Base-by-base conservation (phyloP, 2,113 vertebrate genomes). In the Engraulis encrasicolus region DNA sequence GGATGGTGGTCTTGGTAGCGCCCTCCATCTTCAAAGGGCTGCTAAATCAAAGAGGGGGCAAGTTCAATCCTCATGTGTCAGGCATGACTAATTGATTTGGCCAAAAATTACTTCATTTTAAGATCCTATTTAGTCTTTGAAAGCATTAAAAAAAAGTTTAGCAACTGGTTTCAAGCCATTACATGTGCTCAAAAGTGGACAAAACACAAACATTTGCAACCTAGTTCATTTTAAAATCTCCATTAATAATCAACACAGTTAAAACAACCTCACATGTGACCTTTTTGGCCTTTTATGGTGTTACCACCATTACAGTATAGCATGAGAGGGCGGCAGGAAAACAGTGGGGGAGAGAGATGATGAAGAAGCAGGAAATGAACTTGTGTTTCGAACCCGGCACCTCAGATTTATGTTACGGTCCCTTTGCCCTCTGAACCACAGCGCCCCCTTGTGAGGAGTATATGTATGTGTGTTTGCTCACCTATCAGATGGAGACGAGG, bases 1-100 rank as follows among this genome's bases (percentile, higher is more conserved):
- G 90, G 86, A 89, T 83, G 74, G 54, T 89, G 79, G 81, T 74
- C 66, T 74, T 27, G 12, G 31, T 34, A 31, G 66, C 11, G 14
- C 66, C 15, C 1, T 74, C 66, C 66, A 34, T 15, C 27, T 34
- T 74, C 27, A 74, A 27, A 15, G 27, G 66, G 34, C 66, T 74
- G 66, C 27, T 31, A 74, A 74, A 74, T 74, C 23, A 74, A 74
- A 15, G 11, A 74, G 0, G 34, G 66, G 66, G 66, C 66, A 74
- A 74, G 66, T 74, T 27, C n/a, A 74, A 31, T 31, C 11, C 31
- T 5, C 15, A 14, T 74, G 23, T 12, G 27, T 5, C 4, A 74
- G 5, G 34, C 15, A 66, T 27, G 14, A 31, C 20, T 1, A 66
- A 12, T 14, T 74, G 66, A 74, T 31, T 31, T 3, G 3, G 6